Evolutionary conservation across 2,797 vertebrate species (phyloP).

Genomic region (Leptodactylus fallax): DNA sequence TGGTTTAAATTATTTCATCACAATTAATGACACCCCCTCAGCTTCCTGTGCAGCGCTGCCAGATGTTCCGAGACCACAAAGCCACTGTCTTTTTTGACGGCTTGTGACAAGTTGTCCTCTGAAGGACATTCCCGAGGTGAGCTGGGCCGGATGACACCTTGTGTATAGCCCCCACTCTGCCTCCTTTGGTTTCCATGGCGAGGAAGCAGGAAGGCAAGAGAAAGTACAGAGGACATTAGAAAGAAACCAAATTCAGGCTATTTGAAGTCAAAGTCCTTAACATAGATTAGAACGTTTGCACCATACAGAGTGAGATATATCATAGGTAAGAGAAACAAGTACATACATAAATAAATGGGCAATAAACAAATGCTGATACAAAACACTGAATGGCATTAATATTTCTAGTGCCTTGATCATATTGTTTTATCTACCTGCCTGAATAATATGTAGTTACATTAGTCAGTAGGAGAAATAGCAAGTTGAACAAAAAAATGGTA

Average conservation of each 20-base stretch:
- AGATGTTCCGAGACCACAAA: slow-evolving; percentile 96
- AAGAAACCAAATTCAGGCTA: slow-evolving; percentile 69
- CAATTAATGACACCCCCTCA: slow-evolving; percentile 96
- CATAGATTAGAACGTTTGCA: background rate
- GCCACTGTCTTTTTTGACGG: slow-evolving; percentile 88
- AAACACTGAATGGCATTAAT: background rate
- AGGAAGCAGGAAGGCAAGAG: slow-evolving; percentile 72
- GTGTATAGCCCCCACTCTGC: slow-evolving; percentile 76
- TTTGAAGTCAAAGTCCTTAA: slow-evolving; percentile 66
- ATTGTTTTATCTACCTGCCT: background rate
- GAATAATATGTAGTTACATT: background rate
- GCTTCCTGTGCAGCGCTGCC: slow-evolving; percentile 88
- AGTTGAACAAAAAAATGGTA: background rate
- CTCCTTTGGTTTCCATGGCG: slow-evolving; percentile 75
- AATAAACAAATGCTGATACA: background rate
- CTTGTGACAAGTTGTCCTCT: slow-evolving; percentile 93
- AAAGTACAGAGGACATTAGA: slow-evolving; percentile 66
- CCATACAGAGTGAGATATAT: background rate
- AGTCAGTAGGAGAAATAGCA: background rate
- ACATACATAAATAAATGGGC: too few species aligned
- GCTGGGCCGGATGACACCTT: slow-evolving; percentile 80
- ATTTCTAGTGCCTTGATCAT: background rate
- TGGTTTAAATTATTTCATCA: slow-evolving; percentile 99
- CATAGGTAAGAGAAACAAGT: too few species aligned
- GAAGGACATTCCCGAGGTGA: slow-evolving; percentile 87